Evolutionary conservation across 2,797 vertebrate genomes (phyloP).

Genomic region (Typhlichthys eigenmanni): DNA sequence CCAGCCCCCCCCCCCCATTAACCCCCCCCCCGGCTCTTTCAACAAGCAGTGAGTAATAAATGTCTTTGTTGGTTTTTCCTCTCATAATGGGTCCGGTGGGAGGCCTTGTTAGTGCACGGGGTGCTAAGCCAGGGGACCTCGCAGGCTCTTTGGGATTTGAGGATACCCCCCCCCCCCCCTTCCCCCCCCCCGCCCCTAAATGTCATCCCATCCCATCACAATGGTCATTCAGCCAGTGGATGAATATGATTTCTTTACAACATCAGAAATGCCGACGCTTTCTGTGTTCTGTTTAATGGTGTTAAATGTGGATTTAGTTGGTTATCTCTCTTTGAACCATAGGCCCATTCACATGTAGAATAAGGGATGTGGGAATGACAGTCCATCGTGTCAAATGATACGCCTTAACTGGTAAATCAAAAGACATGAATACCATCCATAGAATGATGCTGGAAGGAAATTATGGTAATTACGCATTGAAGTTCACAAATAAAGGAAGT

Average conservation of each 20-base stretch:
- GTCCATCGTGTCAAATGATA: constrained; percentile 26
- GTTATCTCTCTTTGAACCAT: constrained; percentile 38
- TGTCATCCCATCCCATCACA: constrained; percentile 50
- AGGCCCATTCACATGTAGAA: constrained; percentile 23
- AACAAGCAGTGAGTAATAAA: constrained; percentile 71
- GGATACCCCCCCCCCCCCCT: constrained; percentile 17
- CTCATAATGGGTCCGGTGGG: constrained; percentile 66
- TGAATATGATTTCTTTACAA: constrained; percentile 57
- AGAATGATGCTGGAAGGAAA: constrained; percentile 1
- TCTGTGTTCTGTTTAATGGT: constrained; percentile 38
- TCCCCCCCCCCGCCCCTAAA: constrained; percentile 38
- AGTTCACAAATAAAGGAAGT: too few relatives aligned
- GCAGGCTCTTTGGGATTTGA: constrained; percentile 61
- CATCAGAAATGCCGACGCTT: constrained; percentile 42
- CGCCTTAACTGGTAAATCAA: constrained; percentile 15
- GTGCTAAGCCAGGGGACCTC: constrained; percentile 57
- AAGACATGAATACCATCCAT: constrained; percentile 13
- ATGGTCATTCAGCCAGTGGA: constrained; percentile 50
- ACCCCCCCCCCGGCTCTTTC: constrained; percentile 57
- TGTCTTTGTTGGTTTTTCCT: constrained; percentile 73
- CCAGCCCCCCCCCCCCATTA: constrained; percentile 62
- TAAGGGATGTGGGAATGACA: constrained; percentile 37
- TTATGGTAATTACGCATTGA: too few relatives aligned
- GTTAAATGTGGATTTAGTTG: constrained; percentile 34
- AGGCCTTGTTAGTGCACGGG: constrained; percentile 65